Base-by-base conservation (phyloP, 2,797 vertebrate genomes). In the Microctenopoma stevenorrisi region DNA sequence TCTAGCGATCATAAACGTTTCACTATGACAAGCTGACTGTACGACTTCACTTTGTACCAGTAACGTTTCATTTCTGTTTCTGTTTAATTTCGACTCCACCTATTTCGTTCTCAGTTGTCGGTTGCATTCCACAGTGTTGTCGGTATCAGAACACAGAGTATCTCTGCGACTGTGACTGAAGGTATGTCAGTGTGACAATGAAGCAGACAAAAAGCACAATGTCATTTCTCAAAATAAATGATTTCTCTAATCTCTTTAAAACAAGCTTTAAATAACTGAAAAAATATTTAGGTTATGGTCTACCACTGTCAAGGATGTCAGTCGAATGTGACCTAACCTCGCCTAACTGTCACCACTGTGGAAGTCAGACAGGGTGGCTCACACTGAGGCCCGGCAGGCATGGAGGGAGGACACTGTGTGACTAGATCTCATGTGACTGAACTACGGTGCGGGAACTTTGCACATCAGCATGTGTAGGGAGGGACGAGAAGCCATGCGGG, bases 351-450 rank as follows among this genome's bases (percentile, higher is more conserved):
- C 47, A 67, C 50, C 22, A 52, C 48, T 48, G 51, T 44, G 14
- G 56, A 57, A 30, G 60, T 64, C 28, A 5, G 22, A 52, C 66
- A 37, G 40, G 60, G 60, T 40, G 48, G 63, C n/a, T 58, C 51
- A 67, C 56, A 16, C 13, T 44, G 26, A 8, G 38, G 35, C 49
- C 46, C 28, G 49, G 62, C 64, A 60, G 74, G 72, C 53, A 54
- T 72, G 55, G 75, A 78, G 60, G 7, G 10, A 33, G 38, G 68
- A 79, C 71, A 25, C 53, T 2, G 22, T 69, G 61, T 76, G 82
- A 87, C 64, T 55, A 38, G 72, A 90, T 87, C 64, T 64, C 74
- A 82, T 84, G 64, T 84, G 86, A 84, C 86, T 85, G 74, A 76
- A 35, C 25, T 42, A 54, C 52, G 11, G 65, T 7, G 54, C 62